Evolutionary conservation across 2,113 vertebrate species (phyloP).

Genomic region (Nipponia nippon): DNA sequence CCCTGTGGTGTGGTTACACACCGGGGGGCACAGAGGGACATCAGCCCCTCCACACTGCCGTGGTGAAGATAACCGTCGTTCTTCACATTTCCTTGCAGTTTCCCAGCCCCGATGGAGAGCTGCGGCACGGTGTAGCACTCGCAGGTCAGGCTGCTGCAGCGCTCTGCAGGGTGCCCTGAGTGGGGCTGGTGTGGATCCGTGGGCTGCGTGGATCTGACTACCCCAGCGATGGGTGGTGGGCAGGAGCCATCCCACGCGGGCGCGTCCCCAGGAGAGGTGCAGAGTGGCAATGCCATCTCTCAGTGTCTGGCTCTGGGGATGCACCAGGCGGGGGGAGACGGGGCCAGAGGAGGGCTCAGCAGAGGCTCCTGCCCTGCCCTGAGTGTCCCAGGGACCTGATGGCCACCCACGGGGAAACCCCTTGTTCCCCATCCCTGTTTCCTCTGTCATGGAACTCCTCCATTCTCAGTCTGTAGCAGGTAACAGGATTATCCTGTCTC

Average conservation of each 20-base stretch:
- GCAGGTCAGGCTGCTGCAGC: neutral
- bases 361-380: neutral
- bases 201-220: neutral
- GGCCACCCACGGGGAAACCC: accelerated
- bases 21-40: neutral
- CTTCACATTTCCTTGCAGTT: accelerated
- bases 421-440: accelerated
- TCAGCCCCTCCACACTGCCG: accelerated
- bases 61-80: accelerated
- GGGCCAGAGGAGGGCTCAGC: neutral
- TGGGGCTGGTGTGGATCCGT: neutral
- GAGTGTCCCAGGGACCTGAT: accelerated
- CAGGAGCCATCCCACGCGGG: accelerated
- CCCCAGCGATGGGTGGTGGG: accelerated
- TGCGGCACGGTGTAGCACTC: accelerated
- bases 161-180: neutral
- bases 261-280: neutral
- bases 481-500: neutral
- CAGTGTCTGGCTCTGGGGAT: accelerated
- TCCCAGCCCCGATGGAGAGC: neutral
- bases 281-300: neutral
- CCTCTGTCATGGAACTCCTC: neutral
- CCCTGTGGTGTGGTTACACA: accelerated
- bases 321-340: neutral
- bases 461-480: accelerated